Evolutionary conservation across 2,797 vertebrate genomes (phyloP).

Genomic region (Halcyon chelicuti): DNA sequence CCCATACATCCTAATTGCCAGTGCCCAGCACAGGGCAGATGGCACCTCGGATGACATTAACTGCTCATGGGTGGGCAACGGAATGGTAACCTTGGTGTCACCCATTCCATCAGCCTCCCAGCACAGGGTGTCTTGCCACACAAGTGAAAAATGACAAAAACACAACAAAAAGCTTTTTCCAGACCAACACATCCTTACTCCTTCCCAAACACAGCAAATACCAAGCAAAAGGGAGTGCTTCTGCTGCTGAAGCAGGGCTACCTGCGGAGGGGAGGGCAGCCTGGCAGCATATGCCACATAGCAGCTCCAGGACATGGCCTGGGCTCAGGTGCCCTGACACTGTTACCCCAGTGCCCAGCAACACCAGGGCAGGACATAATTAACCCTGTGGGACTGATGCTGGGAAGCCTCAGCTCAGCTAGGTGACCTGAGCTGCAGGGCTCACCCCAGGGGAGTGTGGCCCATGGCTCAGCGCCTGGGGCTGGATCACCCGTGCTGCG

Average conservation of each 20-base stretch:
- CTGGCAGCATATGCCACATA: background rate
- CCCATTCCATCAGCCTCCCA: background rate
- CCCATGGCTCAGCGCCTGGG: accelerated
- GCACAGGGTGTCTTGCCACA: background rate
- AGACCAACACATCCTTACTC: accelerated
- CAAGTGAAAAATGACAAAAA: background rate
- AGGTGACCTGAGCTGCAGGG: background rate
- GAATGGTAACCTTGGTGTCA: background rate
- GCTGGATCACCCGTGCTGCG: background rate
- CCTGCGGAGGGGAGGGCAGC: background rate
- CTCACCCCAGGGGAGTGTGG: accelerated
- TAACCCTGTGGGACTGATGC: background rate
- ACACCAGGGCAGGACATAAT: accelerated
- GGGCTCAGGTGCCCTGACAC: background rate
- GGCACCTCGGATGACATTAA: background rate
- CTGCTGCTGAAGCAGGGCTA: accelerated
- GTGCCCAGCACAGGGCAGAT: background rate
- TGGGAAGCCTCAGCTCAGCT: accelerated
- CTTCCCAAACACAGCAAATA: background rate
- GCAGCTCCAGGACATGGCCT: background rate
- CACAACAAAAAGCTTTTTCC: background rate
- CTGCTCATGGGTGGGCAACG: background rate
- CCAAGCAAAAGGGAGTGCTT: background rate
- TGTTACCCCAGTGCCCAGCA: background rate
- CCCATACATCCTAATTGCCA: background rate